These are phyloP conservation scores for Cantharis lateralis DNA, from an alignment of 2,888 invertebrate genomes.

Conservation along the genomic window DNA sequence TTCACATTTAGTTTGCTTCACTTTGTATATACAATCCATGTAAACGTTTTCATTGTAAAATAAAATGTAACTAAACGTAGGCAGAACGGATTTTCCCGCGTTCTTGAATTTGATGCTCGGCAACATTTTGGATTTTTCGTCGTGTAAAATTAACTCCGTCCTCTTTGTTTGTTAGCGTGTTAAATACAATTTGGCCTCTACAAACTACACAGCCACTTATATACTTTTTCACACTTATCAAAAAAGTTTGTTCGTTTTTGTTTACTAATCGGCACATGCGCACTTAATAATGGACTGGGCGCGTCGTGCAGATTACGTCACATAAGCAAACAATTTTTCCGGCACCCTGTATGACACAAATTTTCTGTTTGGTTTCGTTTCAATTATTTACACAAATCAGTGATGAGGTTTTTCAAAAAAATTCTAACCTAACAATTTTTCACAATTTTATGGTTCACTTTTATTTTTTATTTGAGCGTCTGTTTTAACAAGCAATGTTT, in stretches of 20 bases:
- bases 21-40: not conserved
- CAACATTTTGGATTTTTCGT: not conserved
- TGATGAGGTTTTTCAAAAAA: not conserved
- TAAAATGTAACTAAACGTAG: too few relatives aligned
- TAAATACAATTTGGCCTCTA: slow-evolving; percentile 13
- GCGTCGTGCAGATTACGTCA: slow-evolving; percentile 10
- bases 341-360: slow-evolving; percentile 19
- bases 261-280: not conserved
- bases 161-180: not conserved
- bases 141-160: not conserved
- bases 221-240: slow-evolving; percentile 15
- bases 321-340: slow-evolving; percentile 1
- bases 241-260: slow-evolving; percentile 7
- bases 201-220: slow-evolving; percentile 22
- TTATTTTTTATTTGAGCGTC: slow-evolving; percentile 4
- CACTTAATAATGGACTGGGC: slow-evolving; percentile 9
- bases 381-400: not conserved
- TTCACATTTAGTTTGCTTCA: not conserved
- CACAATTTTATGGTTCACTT: not conserved
- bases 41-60: not conserved
- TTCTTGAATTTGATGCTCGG: not conserved
- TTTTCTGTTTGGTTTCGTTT: not conserved
- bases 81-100: not conserved
- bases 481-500: not conserved
- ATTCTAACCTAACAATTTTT: not conserved